phyloP scores from a whole-genome alignment of 1,140 invertebrate species.

The Temnothorax nylanderi region DNA sequence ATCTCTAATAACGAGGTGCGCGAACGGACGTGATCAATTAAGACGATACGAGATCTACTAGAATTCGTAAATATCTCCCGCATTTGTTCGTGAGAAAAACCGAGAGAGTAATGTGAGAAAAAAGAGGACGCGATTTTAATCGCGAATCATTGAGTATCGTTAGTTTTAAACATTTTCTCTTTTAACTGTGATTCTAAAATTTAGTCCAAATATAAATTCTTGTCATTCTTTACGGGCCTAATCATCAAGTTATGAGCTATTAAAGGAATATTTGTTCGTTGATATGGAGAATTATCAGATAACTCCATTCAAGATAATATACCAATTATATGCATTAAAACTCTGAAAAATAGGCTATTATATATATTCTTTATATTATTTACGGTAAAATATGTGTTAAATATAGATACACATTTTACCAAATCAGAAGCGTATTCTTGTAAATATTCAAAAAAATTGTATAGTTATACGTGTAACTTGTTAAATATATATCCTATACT shows the following conservation, averaged over 20 bases:
- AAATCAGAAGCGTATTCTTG: neutral
- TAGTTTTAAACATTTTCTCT: neutral
- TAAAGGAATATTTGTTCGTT: constrained; percentile 20
- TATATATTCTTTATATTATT: neutral
- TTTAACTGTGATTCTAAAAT: neutral
- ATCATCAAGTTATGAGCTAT: constrained; percentile 4
- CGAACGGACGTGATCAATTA: constrained; percentile 64
- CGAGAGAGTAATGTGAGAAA: neutral
- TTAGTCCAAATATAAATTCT: neutral
- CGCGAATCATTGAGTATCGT: neutral
- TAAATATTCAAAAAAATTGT: neutral
- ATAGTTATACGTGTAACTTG: neutral
- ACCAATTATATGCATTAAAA: neutral
- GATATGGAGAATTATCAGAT: constrained; percentile 30
- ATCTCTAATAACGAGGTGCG: constrained; percentile 57
- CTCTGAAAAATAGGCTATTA: neutral
- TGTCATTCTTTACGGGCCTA: neutral
- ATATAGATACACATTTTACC: neutral
- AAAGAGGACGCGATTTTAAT: neutral
- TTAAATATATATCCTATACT: neutral
- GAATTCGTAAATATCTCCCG: neutral
- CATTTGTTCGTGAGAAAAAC: neutral
- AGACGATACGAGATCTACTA: constrained; percentile 40
- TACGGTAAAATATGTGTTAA: neutral
- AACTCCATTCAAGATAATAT: neutral